Percentiles rank a stretch among this genome's conserved stretches.
Evolutionary conservation across 2,888 invertebrate genomes (phyloP).

Genomic region (Osmoderma eremita): DNA sequence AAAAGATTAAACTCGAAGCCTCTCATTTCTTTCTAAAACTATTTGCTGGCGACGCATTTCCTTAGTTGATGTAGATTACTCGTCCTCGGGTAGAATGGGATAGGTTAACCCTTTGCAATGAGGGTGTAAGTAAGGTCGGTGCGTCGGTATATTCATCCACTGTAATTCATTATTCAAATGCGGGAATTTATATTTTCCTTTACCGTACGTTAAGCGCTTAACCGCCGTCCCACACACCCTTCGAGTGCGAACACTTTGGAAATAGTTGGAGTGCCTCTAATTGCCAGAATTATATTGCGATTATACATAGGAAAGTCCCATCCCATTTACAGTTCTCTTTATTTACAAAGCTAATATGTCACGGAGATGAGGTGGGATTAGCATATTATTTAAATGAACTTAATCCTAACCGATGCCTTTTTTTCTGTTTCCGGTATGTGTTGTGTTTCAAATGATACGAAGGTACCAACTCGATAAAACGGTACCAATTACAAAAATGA

Average conservation of each 20-base stretch:
- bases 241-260: constrained; percentile 24
- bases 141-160: constrained; percentile 1
- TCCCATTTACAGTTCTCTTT: neutral
- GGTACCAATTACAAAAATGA: too few relatives aligned
- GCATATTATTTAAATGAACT: too few relatives aligned
- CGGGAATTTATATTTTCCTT: constrained; percentile 32
- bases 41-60: constrained; percentile 19
- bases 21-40: constrained; percentile 13
- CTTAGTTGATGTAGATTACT: constrained; percentile 32
- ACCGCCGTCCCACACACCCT: constrained; percentile 16
- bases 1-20: constrained; percentile 5
- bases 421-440: too few relatives aligned
- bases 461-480: too few relatives aligned
- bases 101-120: constrained; percentile 24
- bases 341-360: too few relatives aligned
- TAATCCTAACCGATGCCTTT: too few relatives aligned
- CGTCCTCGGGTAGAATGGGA: constrained; percentile 12
- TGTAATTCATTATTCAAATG: constrained; percentile 34
- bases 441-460: too few relatives aligned
- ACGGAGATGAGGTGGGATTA: too few relatives aligned
- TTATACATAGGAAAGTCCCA: neutral
- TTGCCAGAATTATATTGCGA: constrained; percentile 10
- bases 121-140: constrained; percentile 11
- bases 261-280: constrained; percentile 17
- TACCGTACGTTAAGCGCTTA: constrained; percentile 6